Conservation (phyloP, 2,797 vertebrate genomes). For the Stomatorhinus walkeri region DNA sequence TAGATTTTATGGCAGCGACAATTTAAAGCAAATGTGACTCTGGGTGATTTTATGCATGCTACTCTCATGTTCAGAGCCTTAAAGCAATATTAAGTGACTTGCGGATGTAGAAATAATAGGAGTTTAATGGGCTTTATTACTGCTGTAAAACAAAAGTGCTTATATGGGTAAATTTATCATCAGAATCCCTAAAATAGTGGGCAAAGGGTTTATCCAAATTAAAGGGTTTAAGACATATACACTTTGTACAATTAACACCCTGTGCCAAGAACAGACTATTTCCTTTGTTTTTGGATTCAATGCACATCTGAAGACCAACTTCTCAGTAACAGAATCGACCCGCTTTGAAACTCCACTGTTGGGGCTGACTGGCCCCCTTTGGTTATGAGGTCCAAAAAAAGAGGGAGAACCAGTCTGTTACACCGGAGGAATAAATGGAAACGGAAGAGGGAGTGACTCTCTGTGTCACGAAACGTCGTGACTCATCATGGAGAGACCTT, state of each 20-base stretch:
- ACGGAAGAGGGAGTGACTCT: background rate
- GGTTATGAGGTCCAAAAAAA: background rate
- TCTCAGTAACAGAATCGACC: background rate
- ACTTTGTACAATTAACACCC: background rate
- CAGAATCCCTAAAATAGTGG: background rate
- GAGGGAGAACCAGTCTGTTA: background rate
- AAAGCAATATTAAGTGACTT: background rate
- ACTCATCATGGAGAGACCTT: conserved; percentile 7
- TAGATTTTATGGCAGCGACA: background rate
- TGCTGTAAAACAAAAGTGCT: background rate
- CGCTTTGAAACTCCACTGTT: background rate
- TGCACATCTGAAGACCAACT: background rate
- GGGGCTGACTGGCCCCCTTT: background rate
- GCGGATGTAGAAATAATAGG: background rate
- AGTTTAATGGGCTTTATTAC: background rate
- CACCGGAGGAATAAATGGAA: background rate
- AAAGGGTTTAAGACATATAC: background rate
- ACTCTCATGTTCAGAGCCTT: background rate
- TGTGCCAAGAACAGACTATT: background rate
- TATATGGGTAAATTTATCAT: background rate
- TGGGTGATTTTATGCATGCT: background rate
- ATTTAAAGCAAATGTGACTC: conserved; percentile 21
- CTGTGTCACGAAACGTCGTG: background rate
- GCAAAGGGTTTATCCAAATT: background rate
- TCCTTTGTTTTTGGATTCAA: background rate